Evolutionary conservation across 2,113 vertebrate genomes (phyloP), one percentile per base, ranked within the genome.

Genomic region (Sprattus sprattus): DNA sequence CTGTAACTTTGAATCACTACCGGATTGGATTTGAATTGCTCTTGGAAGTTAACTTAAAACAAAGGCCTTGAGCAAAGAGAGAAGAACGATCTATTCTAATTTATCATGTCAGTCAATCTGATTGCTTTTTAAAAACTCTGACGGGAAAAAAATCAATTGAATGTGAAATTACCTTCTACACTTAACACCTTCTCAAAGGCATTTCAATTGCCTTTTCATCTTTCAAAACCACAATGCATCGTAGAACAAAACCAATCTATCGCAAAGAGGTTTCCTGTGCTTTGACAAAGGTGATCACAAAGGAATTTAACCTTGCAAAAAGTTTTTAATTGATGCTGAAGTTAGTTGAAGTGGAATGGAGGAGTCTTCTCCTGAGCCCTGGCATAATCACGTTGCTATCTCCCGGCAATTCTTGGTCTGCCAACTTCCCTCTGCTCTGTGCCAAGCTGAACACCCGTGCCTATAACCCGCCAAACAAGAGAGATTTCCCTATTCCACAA

Each of bases 311-410:
- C n/a, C 49, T 87, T 78, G 39, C 71, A 78, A 78, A 60, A 71
- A 25, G 25, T 18, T 78, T 78, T 78, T 39, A 78, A 78, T 78
- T 81, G 18, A 50, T 85, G 83, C 45, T 18, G 82, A 80, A 87
- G 45, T 18, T 22, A 50, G 71, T 64, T 82, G 81, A 25, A 86
- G n/a, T 18, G 71, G 18, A 50, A 82, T 46, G 18, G 28, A 15
- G 71, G 4, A 39, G 71, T 78, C 71, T 39, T 32, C 28, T 78
- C 13, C 10, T 32, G 32, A 16, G 32, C 71, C 13, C 11, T 39
- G 10, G 32, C 71, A 78, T 39, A 78, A 16, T 39, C 71, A 44
- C 71, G 15, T 13, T 8, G n/a, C 64, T 67, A 28, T 9, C 64
- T 67, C 64, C 11, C 71, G 32, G 10, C 71, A 39, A 15, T 16